Conservation (phyloP, 2,888 invertebrate genomes). For the Euplexia lucipara region DNA sequence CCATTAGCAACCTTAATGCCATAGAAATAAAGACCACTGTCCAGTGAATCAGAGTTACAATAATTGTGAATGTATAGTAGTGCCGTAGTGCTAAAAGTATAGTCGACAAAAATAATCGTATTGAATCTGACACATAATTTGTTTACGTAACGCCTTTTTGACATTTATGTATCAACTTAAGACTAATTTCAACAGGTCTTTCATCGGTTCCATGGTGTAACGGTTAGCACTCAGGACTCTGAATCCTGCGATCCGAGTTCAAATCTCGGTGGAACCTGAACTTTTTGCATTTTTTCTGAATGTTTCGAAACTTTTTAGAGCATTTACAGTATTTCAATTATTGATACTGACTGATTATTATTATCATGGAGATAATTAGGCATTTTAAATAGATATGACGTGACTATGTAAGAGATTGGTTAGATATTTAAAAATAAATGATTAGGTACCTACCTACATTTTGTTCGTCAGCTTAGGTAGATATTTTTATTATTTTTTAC, state of each 20-base stretch:
- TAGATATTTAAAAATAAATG: too few species aligned
- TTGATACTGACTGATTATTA: neutral
- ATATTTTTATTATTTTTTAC: too few species aligned
- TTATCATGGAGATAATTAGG: neutral
- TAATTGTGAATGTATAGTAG: too few species aligned
- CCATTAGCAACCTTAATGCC: too few species aligned
- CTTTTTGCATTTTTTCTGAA: conserved; percentile 48
- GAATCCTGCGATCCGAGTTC: conserved; percentile 96
- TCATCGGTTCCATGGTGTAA: conserved; percentile 91
- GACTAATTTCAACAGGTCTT: accelerated
- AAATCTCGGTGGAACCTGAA: conserved; percentile 94
- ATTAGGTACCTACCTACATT: too few species aligned
- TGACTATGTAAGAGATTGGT: too few species aligned
- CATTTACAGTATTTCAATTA: neutral
- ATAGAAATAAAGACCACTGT: too few species aligned
- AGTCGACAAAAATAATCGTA: too few species aligned
- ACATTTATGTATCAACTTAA: accelerated
- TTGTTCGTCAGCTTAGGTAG: too few species aligned
- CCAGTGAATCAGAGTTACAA: too few species aligned
- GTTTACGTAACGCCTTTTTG: neutral
- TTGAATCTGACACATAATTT: neutral
- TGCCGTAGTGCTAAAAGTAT: too few species aligned
- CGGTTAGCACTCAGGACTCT: conserved; percentile 95
- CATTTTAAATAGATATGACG: too few species aligned
- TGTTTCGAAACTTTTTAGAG: neutral